Percentiles rank a stretch among this genome's conserved stretches.
These are phyloP conservation scores for Florisuga fusca DNA, from an alignment of 2,797 vertebrate species.

Conservation along the genomic window DNA sequence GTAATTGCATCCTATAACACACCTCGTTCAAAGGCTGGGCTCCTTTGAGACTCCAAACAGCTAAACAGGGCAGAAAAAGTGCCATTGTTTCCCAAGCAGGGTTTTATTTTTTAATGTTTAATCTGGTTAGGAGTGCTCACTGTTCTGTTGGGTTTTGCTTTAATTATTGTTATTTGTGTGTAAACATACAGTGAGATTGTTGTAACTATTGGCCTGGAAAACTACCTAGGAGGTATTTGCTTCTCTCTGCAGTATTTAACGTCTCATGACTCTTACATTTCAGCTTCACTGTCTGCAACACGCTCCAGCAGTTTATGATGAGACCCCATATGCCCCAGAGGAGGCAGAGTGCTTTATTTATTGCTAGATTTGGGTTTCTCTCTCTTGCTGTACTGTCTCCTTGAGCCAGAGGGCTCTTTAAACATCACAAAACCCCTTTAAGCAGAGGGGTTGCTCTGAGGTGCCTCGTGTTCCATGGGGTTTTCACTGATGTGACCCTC, in stretches of 20 bases:
- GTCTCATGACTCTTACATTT: background rate
- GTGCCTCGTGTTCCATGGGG: rapidly evolving
- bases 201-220: constrained; percentile 46
- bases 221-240: constrained; percentile 19
- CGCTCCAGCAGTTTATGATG: rapidly evolving
- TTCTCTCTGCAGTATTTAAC: background rate
- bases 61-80: background rate
- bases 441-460: background rate
- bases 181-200: background rate
- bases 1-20: background rate
- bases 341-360: background rate
- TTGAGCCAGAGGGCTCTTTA: background rate
- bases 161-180: constrained; percentile 34
- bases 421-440: too few species aligned
- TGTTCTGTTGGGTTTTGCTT: background rate
- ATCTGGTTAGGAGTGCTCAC: background rate
- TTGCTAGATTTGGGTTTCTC: background rate
- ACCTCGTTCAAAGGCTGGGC: background rate
- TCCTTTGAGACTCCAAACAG: background rate
- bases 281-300: background rate
- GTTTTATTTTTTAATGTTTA: background rate
- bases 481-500: background rate
- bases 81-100: background rate
- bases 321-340: rapidly evolving
- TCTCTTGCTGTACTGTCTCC: background rate